A percentile compares a stretch with the other conserved stretches of the same genome.
Evolutionary conservation across 1,140 invertebrate genomes (phyloP).

Genomic region (Triops longicaudatus): DNA sequence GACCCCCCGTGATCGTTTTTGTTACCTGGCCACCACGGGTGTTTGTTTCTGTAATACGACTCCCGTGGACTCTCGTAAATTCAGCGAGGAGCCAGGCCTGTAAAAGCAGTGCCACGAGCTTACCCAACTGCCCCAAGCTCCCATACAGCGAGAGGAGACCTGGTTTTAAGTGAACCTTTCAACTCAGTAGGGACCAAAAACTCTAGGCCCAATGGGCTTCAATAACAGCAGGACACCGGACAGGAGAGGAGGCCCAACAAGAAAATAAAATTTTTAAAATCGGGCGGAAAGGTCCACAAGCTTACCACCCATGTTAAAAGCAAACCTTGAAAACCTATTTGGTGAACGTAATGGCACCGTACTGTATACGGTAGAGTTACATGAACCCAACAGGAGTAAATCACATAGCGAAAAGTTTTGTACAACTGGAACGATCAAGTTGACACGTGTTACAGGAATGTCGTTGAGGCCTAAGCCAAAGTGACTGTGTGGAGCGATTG

Average conservation of each 20-base stretch:
- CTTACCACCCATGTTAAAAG: too few species aligned
- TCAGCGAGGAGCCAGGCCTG: background rate
- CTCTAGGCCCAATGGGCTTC: constrained; percentile 12
- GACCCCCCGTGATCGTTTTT: background rate
- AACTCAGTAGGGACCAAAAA: background rate
- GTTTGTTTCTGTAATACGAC: constrained; percentile 12
- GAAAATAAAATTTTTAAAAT: background rate
- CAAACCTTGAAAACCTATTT: too few species aligned
- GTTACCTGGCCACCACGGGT: constrained; percentile 3
- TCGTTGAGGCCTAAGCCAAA: too few species aligned
- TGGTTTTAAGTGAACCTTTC: background rate
- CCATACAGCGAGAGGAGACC: background rate
- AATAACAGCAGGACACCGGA: background rate
- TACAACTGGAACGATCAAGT: too few species aligned
- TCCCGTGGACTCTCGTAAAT: constrained; percentile 6
- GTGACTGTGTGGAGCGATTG: too few species aligned
- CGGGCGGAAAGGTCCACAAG: too few species aligned
- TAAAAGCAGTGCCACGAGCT: background rate
- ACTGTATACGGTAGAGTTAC: too few species aligned
- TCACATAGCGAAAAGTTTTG: too few species aligned
- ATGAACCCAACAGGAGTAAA: too few species aligned
- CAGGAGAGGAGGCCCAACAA: background rate
- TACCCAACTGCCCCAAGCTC: too few species aligned
- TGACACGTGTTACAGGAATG: too few species aligned
- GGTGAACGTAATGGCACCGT: too few species aligned